Conservation (phyloP, 2,797 vertebrate species). For the Tapera naevia region DNA sequence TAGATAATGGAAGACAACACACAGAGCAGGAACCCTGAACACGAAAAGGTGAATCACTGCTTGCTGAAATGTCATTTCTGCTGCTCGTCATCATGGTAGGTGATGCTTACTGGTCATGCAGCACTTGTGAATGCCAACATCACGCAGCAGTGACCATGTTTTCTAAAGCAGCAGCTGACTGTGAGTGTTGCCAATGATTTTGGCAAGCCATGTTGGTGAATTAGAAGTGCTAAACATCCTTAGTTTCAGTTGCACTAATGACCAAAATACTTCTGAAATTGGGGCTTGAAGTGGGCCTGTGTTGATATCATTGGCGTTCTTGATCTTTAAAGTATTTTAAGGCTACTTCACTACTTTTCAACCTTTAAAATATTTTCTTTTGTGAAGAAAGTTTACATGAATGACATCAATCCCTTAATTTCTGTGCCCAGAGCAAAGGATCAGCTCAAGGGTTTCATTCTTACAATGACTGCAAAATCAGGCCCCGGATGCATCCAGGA, state of each 20-base stretch:
- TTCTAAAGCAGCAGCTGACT: neutral
- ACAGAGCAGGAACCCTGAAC: neutral
- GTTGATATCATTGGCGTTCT: neutral
- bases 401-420: neutral
- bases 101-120: neutral
- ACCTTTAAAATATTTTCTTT: neutral
- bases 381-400: neutral
- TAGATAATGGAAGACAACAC: neutral
- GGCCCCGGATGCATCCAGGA: neutral
- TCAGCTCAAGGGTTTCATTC: neutral
- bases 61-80: neutral
- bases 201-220: rapidly evolving
- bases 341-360: neutral
- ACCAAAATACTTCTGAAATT: neutral
- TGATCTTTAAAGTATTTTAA: neutral
- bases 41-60: neutral
- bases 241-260: neutral
- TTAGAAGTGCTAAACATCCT: neutral
- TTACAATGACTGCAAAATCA: neutral
- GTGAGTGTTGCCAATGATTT: neutral
- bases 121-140: neutral
- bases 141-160: neutral
- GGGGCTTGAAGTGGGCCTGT: neutral
- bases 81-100: neutral
- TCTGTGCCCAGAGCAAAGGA: neutral